Evolutionary conservation across 2,113 vertebrate genomes (phyloP), one percentile per base, ranked within the genome.

Genomic region (Equus przewalskii): DNA sequence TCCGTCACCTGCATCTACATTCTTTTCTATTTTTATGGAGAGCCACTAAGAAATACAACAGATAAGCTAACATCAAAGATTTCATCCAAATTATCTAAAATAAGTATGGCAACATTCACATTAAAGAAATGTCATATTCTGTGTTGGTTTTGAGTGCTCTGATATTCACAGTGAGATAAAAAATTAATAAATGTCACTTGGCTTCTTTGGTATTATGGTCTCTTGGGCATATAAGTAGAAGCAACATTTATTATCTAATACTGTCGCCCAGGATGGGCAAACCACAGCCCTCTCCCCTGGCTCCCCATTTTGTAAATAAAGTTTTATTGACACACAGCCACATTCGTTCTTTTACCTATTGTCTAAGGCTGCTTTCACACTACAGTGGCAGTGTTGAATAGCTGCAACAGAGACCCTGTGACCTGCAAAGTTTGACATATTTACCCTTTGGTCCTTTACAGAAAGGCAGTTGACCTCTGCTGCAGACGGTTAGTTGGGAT

Each of bases 111-210:
- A 67, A 85, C 33, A 85, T n/a, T 93, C 79, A 85, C 21, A 81
- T 51, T 89, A 89, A 84, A 85, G 19, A 95, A 93, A 93, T n/a
- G 64, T 41, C 75, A 73, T 41, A 65, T 90, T 90, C 73, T n/a
- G 10, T 58, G 65, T 85, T 93, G 73, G 41, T 64, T 95, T 73
- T 85, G 79, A 94, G 70, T 46, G 44, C 18, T 65, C 56, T 41
- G 49, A n/a, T 79, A 79, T 49, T 79, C 65, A 84, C 16, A 65
- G 26, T 80, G 73, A 85, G 26, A 73, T 90, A 89, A 90, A 85
- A 90, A 90, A 89, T 73, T 85, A 80, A 80, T 85, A 54, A 80
- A 79, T 85, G 56, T 85, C 86, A 93, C 58, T 67, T 80, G 19
- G 13, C 28, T 89, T 90, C 79, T 81, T 93, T 93, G 85, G 24